Evolutionary conservation across 2,797 vertebrate genomes (phyloP).

Genomic region (Anisognathus igniventris): DNA sequence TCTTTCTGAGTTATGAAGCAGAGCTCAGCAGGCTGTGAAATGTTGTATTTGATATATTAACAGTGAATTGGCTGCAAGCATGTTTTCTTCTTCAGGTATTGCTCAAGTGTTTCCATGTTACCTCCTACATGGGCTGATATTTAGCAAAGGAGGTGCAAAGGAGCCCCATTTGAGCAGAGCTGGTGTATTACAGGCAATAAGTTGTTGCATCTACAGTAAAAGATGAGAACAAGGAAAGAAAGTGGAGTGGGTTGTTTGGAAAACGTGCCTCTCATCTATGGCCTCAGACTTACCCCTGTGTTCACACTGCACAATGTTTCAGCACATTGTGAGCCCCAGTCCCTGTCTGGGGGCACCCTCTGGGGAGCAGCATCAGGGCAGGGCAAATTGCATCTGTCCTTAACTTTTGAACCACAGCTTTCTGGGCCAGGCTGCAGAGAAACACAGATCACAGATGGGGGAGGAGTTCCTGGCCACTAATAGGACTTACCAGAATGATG

Average conservation of each 20-base stretch:
- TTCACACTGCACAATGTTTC: fast-evolving
- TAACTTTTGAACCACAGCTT: not conserved
- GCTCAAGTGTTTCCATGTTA: not conserved
- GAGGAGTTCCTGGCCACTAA: not conserved
- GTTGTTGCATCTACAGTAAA: not conserved
- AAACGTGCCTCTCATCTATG: not conserved
- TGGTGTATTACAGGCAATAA: not conserved
- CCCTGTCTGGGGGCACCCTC: fast-evolving
- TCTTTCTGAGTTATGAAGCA: not conserved
- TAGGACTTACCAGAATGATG: not conserved
- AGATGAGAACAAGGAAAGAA: not conserved
- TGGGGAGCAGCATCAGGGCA: not conserved
- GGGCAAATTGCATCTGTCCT: not conserved
- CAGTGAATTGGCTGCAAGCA: not conserved
- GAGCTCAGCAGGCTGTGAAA: not conserved
- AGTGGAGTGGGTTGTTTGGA: not conserved
- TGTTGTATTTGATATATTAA: not conserved
- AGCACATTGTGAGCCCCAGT: fast-evolving
- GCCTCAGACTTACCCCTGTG: not conserved
- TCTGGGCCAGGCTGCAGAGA: not conserved
- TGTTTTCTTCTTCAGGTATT: not conserved
- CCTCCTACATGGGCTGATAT: not conserved
- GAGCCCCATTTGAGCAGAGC: not conserved
- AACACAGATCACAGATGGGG: not conserved
- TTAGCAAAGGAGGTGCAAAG: not conserved